Base-by-base conservation (phyloP, 2,797 vertebrate species). In the Crenichthys baileyi region DNA sequence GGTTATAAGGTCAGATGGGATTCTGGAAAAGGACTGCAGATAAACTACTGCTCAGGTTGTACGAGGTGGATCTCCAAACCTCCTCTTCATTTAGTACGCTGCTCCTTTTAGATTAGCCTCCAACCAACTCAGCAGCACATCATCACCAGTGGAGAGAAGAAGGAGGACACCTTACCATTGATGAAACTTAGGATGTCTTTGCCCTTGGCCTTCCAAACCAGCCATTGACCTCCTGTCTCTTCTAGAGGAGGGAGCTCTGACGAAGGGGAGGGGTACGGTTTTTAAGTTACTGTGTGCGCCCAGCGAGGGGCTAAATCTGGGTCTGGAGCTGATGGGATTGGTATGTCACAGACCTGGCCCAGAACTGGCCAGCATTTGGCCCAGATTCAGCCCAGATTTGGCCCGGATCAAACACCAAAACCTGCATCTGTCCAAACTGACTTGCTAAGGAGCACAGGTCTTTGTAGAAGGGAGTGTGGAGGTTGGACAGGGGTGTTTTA, bases 211-310 rank as follows among this genome's bases (percentile, higher is more conserved):
- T 93, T 83, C 90, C 80, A 85, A 89, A 87, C 91, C 92, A 94
- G 92, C 93, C 93, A 94, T 44, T 94, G 90, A 93, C 92, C 93
- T 93, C 90, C 85, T 83, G 92, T 90, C 85, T 93, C 94, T 91
- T 94, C 91, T 93, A 95, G 91, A 92, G 90, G 91, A 90, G 93
- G 88, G 80, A 93, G 88, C 81, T 94, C 94, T 93, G 92, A 91
- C 86, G 90, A 81, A 90, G 87, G 89, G 92, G 90, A 88, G 90
- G 92, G 94, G 91, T 91, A 92, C 9, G 92, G 84, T 87, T 80
- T 93, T 92, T 93, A 87, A 92, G 94, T 95, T 94, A 94, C 91
- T 86, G 87, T 93, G 86, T 89, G 83, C 55, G 26, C 87, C 88
- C 81, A 83, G 86, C 61, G 67, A 75, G 85, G 89, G 88, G 84